Percentiles rank a stretch among this genome's conserved stretches.
These are phyloP conservation scores for Ianthella basta DNA, from an alignment of 37 sponge, comb jelly and placozoan species.

Conservation along the genomic window DNA sequence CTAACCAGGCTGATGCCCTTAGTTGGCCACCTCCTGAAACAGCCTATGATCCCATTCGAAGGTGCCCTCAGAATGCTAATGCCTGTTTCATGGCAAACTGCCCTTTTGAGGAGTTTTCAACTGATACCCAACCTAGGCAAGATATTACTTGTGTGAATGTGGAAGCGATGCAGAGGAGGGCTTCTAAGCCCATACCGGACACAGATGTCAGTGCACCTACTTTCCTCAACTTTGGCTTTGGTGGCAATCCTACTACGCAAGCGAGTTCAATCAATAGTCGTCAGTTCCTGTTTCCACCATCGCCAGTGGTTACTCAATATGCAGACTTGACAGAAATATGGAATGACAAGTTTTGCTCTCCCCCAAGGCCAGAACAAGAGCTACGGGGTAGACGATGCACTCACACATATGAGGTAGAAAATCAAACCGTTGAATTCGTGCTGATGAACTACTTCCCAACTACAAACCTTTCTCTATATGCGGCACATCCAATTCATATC, in stretches of 20 bases:
- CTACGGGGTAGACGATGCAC: neutral
- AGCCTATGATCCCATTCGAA: slow-evolving; percentile 31
- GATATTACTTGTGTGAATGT: slow-evolving; percentile 46
- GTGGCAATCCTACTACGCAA: slow-evolving; percentile 7
- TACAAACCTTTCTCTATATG: too few relatives aligned
- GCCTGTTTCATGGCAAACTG: slow-evolving; percentile 61
- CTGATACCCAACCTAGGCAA: slow-evolving; percentile 31
- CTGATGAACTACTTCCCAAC: neutral
- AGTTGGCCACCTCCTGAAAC: neutral
- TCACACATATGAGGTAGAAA: neutral
- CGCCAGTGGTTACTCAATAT: slow-evolving; percentile 31
- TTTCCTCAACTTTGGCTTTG: slow-evolving; percentile 61
- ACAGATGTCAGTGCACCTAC: slow-evolving; percentile 32
- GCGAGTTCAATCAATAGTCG: slow-evolving; percentile 62
- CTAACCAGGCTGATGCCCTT: neutral
- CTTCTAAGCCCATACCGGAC: neutral
- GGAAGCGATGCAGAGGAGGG: slow-evolving; percentile 15
- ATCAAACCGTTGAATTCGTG: neutral
- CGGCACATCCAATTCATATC: slow-evolving; percentile 48
- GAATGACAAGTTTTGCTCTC: neutral
- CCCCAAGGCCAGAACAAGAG: neutral
- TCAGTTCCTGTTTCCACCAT: slow-evolving; percentile 30
- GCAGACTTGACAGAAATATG: neutral
- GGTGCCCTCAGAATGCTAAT: neutral
- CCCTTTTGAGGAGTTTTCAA: too few relatives aligned